Evolutionary conservation across 2,888 invertebrate genomes (phyloP), one percentile per base, ranked within the genome.

Genomic region (Hirudinaria manillensis): DNA sequence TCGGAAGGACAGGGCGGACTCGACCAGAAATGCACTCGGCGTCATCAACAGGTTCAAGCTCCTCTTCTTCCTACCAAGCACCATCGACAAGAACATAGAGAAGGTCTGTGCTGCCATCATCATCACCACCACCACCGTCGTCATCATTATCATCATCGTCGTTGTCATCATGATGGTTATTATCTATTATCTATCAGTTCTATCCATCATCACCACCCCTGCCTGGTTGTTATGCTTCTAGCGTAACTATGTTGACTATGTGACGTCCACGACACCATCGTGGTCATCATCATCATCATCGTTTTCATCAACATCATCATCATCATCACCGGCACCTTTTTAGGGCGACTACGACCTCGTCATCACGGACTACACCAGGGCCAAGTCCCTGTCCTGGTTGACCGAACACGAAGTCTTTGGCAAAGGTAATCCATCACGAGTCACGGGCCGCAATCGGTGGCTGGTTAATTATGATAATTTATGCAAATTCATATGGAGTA

Each of bases 311-410:
- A 6, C 10, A 10, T 38, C 4, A 10, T 38, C 3, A 10, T 38
- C 10, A 10, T 38, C 10, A 38, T 45, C 45, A 19, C 19, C 53
- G 53, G 13, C 19, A 45, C 16, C 32, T 38, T 24, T n/a, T n/a
- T 32, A 86, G 82, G 94, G 94, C 72, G 97, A 99, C 83, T 99
- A 94, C 84, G 96, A 98, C 84, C 89, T 95, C 72, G 94, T 99
- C 32, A 94, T 99, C 77, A 99, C 96, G 83, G 99, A 99, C 85
- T 99, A 97, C 84, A 92, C 93, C 0, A 89, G 98, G 81, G 98
- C 95, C 3, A 95, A 94, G 85, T 94, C 96, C 83, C 88, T 98
- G 36, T 98, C 97, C 87, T 92, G 93, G 76, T 94, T 93, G 85
- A 94, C 93, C 45, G 94, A 96, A 85, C 91, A 96, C 24, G 90